phyloP scores from a whole-genome alignment of 2,797 vertebrate species.

The Anguilla anguilla region DNA sequence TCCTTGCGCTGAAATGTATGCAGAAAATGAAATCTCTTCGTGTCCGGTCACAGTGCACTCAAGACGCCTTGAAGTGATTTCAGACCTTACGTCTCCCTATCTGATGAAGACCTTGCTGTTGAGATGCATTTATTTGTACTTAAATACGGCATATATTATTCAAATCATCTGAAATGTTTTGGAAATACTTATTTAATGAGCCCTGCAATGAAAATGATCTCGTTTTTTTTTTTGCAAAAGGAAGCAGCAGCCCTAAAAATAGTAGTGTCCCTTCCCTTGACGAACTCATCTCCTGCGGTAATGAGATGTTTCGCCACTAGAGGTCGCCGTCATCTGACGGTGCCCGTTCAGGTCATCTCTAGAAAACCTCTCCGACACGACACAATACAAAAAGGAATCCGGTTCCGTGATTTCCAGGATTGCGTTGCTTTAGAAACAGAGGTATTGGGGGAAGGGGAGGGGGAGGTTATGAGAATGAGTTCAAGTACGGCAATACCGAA shows the following conservation, averaged over 20 bases:
- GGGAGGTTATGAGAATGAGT: conserved; percentile 54
- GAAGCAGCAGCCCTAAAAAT: not conserved
- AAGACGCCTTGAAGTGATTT: conserved; percentile 47
- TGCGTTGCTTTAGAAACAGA: conserved; percentile 14
- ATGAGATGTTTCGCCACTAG: not conserved
- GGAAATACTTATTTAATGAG: not conserved
- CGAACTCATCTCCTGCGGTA: not conserved
- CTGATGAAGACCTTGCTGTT: not conserved
- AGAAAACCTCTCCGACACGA: not conserved
- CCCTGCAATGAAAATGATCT: not conserved
- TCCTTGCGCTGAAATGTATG: conserved; percentile 65
- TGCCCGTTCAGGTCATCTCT: not conserved
- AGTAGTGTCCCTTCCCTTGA: not conserved
- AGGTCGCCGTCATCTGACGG: not conserved
- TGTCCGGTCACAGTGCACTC: conserved; percentile 2
- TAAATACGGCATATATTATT: not conserved
- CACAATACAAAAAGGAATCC: not conserved
- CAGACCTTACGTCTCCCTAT: conserved; percentile 41
- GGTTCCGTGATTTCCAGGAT: not conserved
- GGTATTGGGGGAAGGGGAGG: not conserved
- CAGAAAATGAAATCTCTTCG: conserved; percentile 23
- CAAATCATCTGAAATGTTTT: not conserved
- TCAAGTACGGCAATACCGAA: conserved; percentile 65
- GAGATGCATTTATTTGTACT: not conserved
- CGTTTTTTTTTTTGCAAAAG: not conserved